A percentile compares a stretch with the other conserved stretches of the same genome.
Conservation (phyloP, 2,888 invertebrate genomes). For the Cheiracanthium punctorium region DNA sequence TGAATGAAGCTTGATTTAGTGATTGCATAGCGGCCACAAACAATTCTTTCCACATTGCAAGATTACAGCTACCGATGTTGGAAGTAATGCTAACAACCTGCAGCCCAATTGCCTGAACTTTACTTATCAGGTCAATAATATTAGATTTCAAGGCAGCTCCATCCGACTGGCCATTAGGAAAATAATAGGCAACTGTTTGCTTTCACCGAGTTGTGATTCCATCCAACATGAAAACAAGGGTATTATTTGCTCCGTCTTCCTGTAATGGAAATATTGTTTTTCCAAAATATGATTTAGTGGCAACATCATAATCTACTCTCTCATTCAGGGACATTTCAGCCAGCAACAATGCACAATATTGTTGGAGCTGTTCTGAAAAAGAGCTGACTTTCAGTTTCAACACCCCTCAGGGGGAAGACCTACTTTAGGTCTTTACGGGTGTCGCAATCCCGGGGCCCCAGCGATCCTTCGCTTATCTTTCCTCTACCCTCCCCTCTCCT, state of each 20-base stretch:
- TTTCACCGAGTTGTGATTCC: background rate
- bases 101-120: background rate
- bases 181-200: background rate
- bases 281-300: background rate
- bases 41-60: background rate
- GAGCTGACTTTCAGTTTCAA: background rate
- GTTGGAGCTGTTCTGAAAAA: background rate
- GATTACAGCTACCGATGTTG: background rate
- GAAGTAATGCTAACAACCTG: background rate
- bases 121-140: background rate
- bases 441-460: too few relatives aligned
- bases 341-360: background rate
- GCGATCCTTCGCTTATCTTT: too few relatives aligned
- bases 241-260: background rate
- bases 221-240: background rate
- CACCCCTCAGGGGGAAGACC: too few relatives aligned
- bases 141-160: background rate
- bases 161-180: background rate
- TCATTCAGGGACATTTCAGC: background rate
- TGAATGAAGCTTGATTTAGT: background rate
- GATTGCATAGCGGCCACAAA: background rate
- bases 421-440: too few relatives aligned
- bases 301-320: background rate
- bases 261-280: background rate
- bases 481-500: too few relatives aligned